phyloP scores from a whole-genome alignment of 2,888 invertebrate species.

The Odontocolon sp. region DNA sequence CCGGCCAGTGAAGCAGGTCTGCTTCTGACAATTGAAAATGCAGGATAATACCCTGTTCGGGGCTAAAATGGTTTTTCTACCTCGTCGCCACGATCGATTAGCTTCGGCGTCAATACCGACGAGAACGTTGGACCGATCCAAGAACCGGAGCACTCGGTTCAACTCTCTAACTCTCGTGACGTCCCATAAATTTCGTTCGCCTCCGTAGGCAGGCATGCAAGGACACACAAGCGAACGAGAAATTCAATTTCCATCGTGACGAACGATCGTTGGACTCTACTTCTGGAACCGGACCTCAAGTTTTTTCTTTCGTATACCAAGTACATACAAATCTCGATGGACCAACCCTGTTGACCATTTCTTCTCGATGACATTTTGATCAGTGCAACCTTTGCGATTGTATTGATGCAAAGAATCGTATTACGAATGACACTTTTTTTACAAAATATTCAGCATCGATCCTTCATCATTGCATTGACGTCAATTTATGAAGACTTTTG shows the following conservation, averaged over 20 bases:
- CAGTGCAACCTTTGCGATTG: too few relatives aligned
- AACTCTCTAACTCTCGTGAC: slow-evolving; percentile 60
- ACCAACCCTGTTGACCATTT: too few relatives aligned
- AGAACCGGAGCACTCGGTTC: slow-evolving; percentile 47
- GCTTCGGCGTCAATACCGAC: slow-evolving; percentile 10
- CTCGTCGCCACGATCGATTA: slow-evolving; percentile 49
- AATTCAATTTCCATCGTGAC: slow-evolving; percentile 74
- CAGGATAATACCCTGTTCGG: slow-evolving; percentile 16
- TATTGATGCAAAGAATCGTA: too few relatives aligned
- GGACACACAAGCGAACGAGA: slow-evolving; percentile 25
- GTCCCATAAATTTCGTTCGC: slow-evolving; percentile 69
- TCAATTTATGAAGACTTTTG: too few relatives aligned
- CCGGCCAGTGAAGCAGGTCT: neutral
- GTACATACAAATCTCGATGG: neutral
- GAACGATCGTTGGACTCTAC: slow-evolving; percentile 60
- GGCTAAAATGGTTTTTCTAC: slow-evolving; percentile 43
- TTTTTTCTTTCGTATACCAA: neutral
- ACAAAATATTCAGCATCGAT: too few relatives aligned
- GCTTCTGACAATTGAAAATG: slow-evolving; percentile 40
- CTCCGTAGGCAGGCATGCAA: slow-evolving; percentile 52
- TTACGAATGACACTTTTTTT: too few relatives aligned
- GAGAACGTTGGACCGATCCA: neutral
- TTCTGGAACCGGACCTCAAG: neutral
- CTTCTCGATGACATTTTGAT: too few relatives aligned
- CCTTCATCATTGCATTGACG: too few relatives aligned